Base-by-base conservation (phyloP, 2,113 vertebrate species). In the Sturnus vulgaris region DNA sequence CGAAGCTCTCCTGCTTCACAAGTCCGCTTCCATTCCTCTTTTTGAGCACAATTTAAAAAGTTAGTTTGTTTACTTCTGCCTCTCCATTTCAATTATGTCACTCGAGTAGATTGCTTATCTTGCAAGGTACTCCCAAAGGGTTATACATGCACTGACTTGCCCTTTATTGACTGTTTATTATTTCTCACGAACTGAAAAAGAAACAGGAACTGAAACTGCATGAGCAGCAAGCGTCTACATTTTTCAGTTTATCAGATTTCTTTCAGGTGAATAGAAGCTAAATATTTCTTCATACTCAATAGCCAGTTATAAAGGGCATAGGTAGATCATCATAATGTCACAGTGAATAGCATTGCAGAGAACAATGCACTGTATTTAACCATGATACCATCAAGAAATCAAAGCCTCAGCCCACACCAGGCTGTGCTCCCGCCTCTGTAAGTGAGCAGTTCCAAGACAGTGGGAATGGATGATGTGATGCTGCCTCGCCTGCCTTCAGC, bases 401-500 rank as follows among this genome's bases (percentile, higher is more conserved):
- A 76, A 78, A 69, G 49, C 55, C 55, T 47, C 37, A 56, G 72
- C 59, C 35, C 53, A n/a, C 33, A 1, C 27, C 2, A 3, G 2
- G 6, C 28, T 61, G 20, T n/a, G 65, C 42, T 49, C 21, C 40
- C 28, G 7, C 4, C 4, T 44, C 50, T 37, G 10, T 24, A 42
- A 60, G 24, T 2, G 4, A 23, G 46, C 2, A 8, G 57, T 11
- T 76, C 37, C 24, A 50, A 52, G 28, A 42, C 27, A 42, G 25
- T 1, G 1, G 4, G 28, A 68, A 61, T 3, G 0, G 5, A 72
- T 11, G 15, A 25, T 0, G 15, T 3, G 70, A 55, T 59, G 49
- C 4, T 75, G 52, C 31, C 7, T 75, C 31, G 13, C 11, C 20
- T 50, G 30, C 61, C 78, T 47, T 39, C 65, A 82, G 25, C 30